Evolutionary conservation across 2,888 invertebrate species (phyloP).

Genomic region (Ormyrus rosae): DNA sequence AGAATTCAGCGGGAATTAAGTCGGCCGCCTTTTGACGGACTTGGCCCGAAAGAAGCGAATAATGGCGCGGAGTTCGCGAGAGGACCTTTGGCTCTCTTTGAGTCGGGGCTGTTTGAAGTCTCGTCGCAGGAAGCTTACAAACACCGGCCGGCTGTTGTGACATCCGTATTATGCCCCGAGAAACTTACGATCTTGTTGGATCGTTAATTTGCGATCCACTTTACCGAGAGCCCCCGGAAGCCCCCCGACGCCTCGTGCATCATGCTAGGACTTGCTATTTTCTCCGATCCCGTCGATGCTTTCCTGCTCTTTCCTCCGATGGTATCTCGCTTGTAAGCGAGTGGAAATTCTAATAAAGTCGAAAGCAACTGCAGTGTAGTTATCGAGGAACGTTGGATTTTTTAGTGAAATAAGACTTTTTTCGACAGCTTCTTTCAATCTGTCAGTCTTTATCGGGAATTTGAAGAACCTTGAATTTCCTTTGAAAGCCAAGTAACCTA

Average conservation of each 20-base stretch:
- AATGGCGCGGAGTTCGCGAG: conserved; percentile 19
- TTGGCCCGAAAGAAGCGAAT: conserved; percentile 28
- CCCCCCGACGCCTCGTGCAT: neutral
- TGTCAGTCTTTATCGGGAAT: too few species aligned
- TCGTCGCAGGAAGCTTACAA: conserved; percentile 75
- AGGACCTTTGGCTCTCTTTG: conserved; percentile 52
- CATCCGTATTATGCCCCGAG: conserved; percentile 73
- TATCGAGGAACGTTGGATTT: too few species aligned
- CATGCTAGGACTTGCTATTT: conserved; percentile 12
- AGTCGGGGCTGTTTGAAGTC: conserved; percentile 75
- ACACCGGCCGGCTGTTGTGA: conserved; percentile 74
- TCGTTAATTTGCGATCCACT: conserved; percentile 72
- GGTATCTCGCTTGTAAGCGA: neutral
- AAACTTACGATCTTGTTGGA: conserved; percentile 74
- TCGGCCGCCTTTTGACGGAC: too few species aligned
- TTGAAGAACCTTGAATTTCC: too few species aligned
- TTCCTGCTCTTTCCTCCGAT: neutral
- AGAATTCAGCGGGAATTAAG: too few species aligned
- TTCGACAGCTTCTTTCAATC: too few species aligned
- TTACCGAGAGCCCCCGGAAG: neutral
- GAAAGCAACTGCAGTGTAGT: too few species aligned
- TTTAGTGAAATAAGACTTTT: too few species aligned
- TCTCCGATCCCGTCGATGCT: neutral
- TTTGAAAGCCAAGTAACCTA: too few species aligned
- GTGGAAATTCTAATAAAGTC: too few species aligned